A percentile compares a stretch with the other conserved stretches of the same genome.
phyloP scores from a whole-genome alignment of 2,113 vertebrate species.

The Bubo bubo region DNA sequence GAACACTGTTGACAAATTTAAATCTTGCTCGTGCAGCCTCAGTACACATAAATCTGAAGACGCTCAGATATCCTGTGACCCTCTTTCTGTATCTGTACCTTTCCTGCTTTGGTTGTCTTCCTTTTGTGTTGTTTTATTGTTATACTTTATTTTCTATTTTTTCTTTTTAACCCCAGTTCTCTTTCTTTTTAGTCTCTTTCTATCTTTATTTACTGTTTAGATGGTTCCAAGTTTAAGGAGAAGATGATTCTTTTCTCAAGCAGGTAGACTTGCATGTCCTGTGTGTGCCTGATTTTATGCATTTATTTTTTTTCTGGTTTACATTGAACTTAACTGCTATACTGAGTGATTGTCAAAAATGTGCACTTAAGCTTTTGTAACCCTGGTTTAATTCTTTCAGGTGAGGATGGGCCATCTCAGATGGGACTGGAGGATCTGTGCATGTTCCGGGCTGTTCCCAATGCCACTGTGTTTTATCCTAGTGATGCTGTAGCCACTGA shows the following conservation, averaged over 20 bases:
- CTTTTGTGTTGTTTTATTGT: slow-evolving; percentile 20
- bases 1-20: background rate
- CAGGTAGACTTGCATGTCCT: slow-evolving; percentile 71
- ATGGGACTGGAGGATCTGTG: slow-evolving; percentile 92
- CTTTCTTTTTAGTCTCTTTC: slow-evolving; percentile 74
- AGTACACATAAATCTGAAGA: background rate
- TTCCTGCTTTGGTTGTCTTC: background rate
- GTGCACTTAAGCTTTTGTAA: background rate
- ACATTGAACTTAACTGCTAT: background rate
- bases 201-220: slow-evolving; percentile 69
- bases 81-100: background rate
- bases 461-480: slow-evolving; percentile 90
- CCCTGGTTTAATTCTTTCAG: slow-evolving; percentile 66
- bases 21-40: background rate
- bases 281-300: slow-evolving; percentile 58
- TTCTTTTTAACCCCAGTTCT: slow-evolving; percentile 65
- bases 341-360: background rate
- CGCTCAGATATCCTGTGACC: background rate
- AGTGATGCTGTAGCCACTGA: slow-evolving; percentile 91
- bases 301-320: background rate
- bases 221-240: slow-evolving; percentile 67
- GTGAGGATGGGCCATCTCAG: slow-evolving; percentile 92
- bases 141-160: slow-evolving; percentile 20
- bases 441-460: slow-evolving; percentile 89
- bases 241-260: slow-evolving; percentile 69